phyloP scores from a whole-genome alignment of 1,140 invertebrate genomes.

The Nomia melanderi region DNA sequence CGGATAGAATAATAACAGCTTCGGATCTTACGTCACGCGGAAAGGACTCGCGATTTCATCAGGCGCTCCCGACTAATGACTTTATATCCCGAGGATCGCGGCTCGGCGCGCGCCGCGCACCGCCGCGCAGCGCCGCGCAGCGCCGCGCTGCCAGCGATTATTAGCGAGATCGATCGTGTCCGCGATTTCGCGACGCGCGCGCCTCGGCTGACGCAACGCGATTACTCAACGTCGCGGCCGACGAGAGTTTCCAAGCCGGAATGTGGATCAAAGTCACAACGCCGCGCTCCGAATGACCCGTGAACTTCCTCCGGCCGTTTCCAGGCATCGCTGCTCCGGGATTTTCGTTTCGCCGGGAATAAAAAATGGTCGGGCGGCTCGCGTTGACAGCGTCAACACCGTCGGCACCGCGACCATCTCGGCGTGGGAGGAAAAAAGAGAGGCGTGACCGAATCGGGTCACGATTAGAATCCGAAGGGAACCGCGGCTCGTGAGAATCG shows the following conservation, averaged over 20 bases:
- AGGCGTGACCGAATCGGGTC: conserved; percentile 51
- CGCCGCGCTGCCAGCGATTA: conserved; percentile 4
- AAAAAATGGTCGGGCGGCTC: not conserved
- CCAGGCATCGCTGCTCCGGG: not conserved
- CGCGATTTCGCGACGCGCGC: conserved; percentile 15
- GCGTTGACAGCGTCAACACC: conserved; percentile 34
- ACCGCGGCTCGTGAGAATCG: conserved; percentile 10
- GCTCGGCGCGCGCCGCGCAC: no score
- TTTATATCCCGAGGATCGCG: not conserved
- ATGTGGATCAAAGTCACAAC: conserved; percentile 40
- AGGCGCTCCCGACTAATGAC: conserved; percentile 10
- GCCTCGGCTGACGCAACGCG: conserved; percentile 38
- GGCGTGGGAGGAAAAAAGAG: conserved; percentile 16
- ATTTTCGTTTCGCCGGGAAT: not conserved
- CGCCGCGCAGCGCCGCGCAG: no score
- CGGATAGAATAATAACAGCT: no score
- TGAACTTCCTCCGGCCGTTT: conserved; percentile 23
- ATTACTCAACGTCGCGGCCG: conserved; percentile 20
- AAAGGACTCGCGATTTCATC: conserved; percentile 12
- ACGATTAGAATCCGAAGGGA: conserved; percentile 47
- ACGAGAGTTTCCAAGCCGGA: conserved; percentile 1
- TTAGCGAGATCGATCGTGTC: conserved; percentile 35
- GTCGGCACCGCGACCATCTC: conserved; percentile 19
- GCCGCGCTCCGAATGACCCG: not conserved
- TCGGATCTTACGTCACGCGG: conserved; percentile 11